Conservation (phyloP, 2,888 invertebrate genomes). For the Pantelozetes paolii region DNA sequence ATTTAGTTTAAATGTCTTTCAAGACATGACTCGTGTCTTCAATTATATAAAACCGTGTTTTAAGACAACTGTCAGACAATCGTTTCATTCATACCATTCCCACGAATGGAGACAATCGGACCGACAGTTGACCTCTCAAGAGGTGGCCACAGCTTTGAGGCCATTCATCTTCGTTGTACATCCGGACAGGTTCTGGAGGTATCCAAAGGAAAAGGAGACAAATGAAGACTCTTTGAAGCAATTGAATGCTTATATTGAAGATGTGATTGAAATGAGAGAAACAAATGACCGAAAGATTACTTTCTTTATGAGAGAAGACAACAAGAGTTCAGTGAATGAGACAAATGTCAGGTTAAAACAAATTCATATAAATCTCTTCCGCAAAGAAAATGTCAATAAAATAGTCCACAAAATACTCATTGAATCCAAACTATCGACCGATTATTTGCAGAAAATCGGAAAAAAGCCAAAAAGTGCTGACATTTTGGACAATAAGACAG, state of each 20-base stretch:
- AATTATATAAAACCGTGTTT: no score
- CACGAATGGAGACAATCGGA: neutral
- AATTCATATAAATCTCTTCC: slow-evolving; percentile 38
- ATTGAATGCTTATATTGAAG: slow-evolving; percentile 76
- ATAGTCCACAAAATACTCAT: slow-evolving; percentile 40
- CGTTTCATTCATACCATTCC: neutral
- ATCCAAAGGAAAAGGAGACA: slow-evolving; percentile 76
- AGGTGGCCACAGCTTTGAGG: slow-evolving; percentile 81
- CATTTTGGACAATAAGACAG: no score
- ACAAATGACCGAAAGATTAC: slow-evolving; percentile 31
- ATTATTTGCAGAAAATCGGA: slow-evolving; percentile 41
- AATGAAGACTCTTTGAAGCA: slow-evolving; percentile 87
- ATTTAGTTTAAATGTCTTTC: no score
- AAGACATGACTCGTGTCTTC: no score
- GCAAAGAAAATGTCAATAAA: slow-evolving; percentile 39
- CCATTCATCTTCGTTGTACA: slow-evolving; percentile 94
- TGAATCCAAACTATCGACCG: slow-evolving; percentile 36
- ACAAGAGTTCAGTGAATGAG: neutral
- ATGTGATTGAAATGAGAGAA: slow-evolving; percentile 58
- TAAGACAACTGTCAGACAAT: neutral
- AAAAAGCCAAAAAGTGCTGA: slow-evolving; percentile 36
- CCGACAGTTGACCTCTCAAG: slow-evolving; percentile 51
- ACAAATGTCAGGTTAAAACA: slow-evolving; percentile 24
- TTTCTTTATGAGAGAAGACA: slow-evolving; percentile 37
- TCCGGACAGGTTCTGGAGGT: slow-evolving; percentile 88